Base-by-base conservation (phyloP, 2,797 vertebrate genomes). In the Platalea minor region DNA sequence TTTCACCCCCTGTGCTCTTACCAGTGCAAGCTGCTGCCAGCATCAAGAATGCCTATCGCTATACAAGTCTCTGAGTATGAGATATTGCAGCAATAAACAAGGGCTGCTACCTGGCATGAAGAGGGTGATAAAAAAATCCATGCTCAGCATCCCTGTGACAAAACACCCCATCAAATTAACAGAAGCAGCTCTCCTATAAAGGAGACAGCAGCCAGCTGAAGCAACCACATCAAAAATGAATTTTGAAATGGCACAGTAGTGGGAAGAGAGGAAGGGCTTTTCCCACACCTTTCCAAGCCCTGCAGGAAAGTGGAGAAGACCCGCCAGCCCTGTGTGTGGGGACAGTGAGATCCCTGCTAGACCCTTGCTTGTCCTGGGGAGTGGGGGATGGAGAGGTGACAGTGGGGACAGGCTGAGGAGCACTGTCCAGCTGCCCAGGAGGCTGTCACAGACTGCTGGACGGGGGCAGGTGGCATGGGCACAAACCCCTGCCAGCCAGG, bases 201-300 rank as follows among this genome's bases (percentile, higher is more conserved):
- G 18, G 73, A 54, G 25, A 57, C 69, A 85, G 35, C 39, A 69
- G 60, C 26, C 17, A 87, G 43, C 12, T 67, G 50, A 68, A 83
- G 46, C 24, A 78, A 57, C 4, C 14, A 50, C 31, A 45, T 19
- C 10, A 69, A 69, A 81, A 65, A n/a, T 8, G 19, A 23, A 76
- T n/a, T 76, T 69, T 17, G 21, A 88, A 93, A 70, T 0, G 5
- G 37, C 28, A 63, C 0, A 0, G 25, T 2, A 2, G 20, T 50
- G 15, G 24, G 53, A 86, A 50, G 35, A 37, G 9, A 37, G 16
- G 33, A 35, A 51, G 13, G 41, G 41, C 5, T 92, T 89, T 74
- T 5, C 15, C 12, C 26, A 54, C 31, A 48, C 20, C 6, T 75
- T 50, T 75, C 48, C 54, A 68, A 77, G 41, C 8, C 29, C n/a